A percentile compares a stretch with the other conserved stretches of the same genome.
Evolutionary conservation across 2,113 vertebrate genomes (phyloP).

Genomic region (Callionymus lyra): DNA sequence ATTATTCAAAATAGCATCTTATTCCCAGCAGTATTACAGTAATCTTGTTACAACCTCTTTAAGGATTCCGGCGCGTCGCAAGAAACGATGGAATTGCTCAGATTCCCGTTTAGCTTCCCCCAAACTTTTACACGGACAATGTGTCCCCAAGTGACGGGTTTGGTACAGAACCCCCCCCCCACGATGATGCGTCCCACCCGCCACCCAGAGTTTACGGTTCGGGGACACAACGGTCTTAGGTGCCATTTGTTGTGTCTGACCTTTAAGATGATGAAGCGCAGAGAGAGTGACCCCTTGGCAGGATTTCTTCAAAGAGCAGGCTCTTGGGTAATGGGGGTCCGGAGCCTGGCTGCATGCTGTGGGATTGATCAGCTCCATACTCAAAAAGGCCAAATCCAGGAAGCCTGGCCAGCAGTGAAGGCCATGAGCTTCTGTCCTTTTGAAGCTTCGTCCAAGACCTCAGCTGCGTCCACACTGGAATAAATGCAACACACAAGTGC

Average conservation of each 20-base stretch:
- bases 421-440: slow-evolving; percentile 55
- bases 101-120: background rate
- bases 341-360: slow-evolving; percentile 47
- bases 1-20: slow-evolving; percentile 12
- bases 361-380: slow-evolving; percentile 64
- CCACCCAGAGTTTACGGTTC: slow-evolving; percentile 25
- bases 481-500: slow-evolving; percentile 15
- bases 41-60: slow-evolving; percentile 1
- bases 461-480: slow-evolving; percentile 50
- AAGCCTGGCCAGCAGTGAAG: slow-evolving; percentile 52
- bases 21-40: slow-evolving; percentile 8
- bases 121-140: background rate
- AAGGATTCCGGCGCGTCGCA: slow-evolving; percentile 3
- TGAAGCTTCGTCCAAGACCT: slow-evolving; percentile 52
- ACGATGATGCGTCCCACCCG: too few species aligned
- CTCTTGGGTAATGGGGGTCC: slow-evolving; percentile 50
- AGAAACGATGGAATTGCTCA: slow-evolving; percentile 1
- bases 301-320: slow-evolving; percentile 64
- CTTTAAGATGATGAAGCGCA: slow-evolving; percentile 64
- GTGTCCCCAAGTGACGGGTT: too few species aligned
- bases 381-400: slow-evolving; percentile 66
- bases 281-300: slow-evolving; percentile 57
- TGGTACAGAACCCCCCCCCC: too few species aligned
- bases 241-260: slow-evolving; percentile 61
- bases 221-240: slow-evolving; percentile 45